These are phyloP conservation scores for Pterophyllum scalare DNA, from an alignment of 2,113 vertebrate species.

Conservation along the genomic window DNA sequence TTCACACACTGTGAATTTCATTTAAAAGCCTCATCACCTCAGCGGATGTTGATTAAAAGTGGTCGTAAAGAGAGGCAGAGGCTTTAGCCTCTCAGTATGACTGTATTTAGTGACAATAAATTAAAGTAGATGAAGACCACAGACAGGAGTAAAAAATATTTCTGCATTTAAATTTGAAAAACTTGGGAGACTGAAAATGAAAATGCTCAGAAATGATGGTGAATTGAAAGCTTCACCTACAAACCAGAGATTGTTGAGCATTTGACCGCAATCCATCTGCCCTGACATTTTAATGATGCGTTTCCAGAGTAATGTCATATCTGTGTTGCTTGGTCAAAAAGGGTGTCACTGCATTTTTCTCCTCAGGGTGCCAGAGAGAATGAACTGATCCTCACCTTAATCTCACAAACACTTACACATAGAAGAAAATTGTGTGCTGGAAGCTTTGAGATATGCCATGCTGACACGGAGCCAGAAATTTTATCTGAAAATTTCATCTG, in stretches of 20 bases:
- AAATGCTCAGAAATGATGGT: background rate
- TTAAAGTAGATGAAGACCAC: conserved; percentile 8
- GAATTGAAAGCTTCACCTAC: conserved; percentile 2
- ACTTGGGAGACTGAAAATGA: conserved; percentile 5
- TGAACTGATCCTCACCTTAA: background rate
- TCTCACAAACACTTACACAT: background rate
- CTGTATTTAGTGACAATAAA: conserved; percentile 34
- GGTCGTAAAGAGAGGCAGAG: conserved; percentile 4
- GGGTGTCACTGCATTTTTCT: background rate
- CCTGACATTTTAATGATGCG: conserved; percentile 46
- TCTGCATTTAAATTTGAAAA: conserved; percentile 19
- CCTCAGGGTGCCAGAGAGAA: background rate
- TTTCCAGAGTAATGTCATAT: conserved; percentile 29
- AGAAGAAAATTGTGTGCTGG: background rate
- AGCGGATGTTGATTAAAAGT: conserved; percentile 22
- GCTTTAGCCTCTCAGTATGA: background rate
- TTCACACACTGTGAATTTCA: conserved; percentile 18
- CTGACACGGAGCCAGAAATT: background rate
- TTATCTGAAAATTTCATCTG: background rate
- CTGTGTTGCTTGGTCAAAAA: conserved; percentile 1
- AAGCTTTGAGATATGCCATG: conserved; percentile 7
- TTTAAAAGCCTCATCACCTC: conserved; percentile 27
- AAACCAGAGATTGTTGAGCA: conserved; percentile 17
- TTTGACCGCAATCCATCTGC: conserved; percentile 27
- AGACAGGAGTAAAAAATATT: background rate